Conservation (phyloP, 2,797 vertebrate species). For the Enteromius argenteus region DNA sequence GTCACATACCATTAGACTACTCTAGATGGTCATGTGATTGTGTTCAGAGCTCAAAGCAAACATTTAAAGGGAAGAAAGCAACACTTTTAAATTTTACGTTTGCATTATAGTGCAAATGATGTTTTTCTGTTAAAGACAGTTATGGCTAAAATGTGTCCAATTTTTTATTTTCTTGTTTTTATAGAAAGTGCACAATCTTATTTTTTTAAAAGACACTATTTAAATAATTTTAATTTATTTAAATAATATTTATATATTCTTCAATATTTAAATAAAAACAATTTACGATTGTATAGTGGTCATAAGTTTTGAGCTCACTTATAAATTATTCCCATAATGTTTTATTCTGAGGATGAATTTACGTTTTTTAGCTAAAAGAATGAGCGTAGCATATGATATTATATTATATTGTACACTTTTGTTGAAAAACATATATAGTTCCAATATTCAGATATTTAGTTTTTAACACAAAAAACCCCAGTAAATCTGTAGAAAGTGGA, state of each 20-base stretch:
- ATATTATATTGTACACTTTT: not conserved
- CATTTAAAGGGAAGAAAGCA: slow-evolving; percentile 41
- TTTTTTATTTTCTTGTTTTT: not conserved
- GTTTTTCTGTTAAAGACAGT: slow-evolving; percentile 19
- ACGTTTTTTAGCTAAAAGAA: not conserved
- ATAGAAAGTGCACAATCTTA: not conserved
- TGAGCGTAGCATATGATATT: no score
- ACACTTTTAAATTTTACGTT: slow-evolving; percentile 56
- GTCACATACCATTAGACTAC: slow-evolving; percentile 32
- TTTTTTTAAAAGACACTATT: not conserved
- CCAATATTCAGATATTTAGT: not conserved
- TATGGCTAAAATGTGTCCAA: slow-evolving; percentile 14
- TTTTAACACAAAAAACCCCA: not conserved
- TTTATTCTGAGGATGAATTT: not conserved
- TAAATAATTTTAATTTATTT: not conserved
- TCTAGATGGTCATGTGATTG: slow-evolving; percentile 31
- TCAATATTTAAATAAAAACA: no score
- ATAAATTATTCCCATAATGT: not conserved
- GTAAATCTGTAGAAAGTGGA: not conserved
- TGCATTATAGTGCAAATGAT: slow-evolving; percentile 25
- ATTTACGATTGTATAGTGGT: no score
- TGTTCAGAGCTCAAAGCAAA: slow-evolving; percentile 56
- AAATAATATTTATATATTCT: no score
- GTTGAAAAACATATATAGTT: not conserved
- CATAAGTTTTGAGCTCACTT: not conserved